phyloP scores from a whole-genome alignment of 1,140 invertebrate species.

The Thalassaphorura encarpata region DNA sequence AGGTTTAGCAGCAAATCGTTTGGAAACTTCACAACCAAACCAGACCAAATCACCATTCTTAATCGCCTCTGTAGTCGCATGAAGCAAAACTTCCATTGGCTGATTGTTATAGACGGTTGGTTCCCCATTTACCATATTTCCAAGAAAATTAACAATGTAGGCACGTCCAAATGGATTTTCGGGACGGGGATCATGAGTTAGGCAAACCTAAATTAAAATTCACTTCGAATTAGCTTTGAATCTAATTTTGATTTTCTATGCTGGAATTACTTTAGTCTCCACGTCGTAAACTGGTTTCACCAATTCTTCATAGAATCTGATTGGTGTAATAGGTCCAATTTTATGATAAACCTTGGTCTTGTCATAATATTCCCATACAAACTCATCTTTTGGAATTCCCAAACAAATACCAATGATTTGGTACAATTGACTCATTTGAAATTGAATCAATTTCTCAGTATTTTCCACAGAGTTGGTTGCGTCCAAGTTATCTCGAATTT shows the following conservation, averaged over 20 bases:
- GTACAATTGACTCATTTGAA: no score
- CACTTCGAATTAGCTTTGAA: no score
- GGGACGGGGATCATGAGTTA: constrained; percentile 73
- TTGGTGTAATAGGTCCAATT: constrained; percentile 62
- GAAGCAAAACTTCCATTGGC: constrained; percentile 61
- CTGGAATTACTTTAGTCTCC: constrained; percentile 58
- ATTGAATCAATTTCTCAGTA: no score
- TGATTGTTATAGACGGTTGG: constrained; percentile 79
- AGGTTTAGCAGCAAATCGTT: constrained; percentile 56
- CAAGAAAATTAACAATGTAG: constrained; percentile 78
- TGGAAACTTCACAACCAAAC: constrained; percentile 79
- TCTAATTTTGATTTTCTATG: no score
- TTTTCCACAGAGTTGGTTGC: no score
- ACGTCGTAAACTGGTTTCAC: constrained; percentile 71
- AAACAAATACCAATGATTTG: constrained; percentile 70
- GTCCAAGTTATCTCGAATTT: no score
- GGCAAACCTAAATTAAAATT: constrained; percentile 63
- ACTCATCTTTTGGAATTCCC: constrained; percentile 67
- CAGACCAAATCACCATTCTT: constrained; percentile 73
- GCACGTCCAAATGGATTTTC: constrained; percentile 58
- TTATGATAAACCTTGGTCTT: constrained; percentile 66
- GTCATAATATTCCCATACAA: constrained; percentile 80
- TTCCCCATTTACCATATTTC: constrained; percentile 69
- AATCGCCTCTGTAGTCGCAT: constrained; percentile 63
- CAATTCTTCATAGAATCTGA: constrained; percentile 68